Percentiles rank a stretch among this genome's conserved stretches.
phyloP scores from a whole-genome alignment of 2,888 invertebrate genomes.

The Malacosoma neustria region DNA sequence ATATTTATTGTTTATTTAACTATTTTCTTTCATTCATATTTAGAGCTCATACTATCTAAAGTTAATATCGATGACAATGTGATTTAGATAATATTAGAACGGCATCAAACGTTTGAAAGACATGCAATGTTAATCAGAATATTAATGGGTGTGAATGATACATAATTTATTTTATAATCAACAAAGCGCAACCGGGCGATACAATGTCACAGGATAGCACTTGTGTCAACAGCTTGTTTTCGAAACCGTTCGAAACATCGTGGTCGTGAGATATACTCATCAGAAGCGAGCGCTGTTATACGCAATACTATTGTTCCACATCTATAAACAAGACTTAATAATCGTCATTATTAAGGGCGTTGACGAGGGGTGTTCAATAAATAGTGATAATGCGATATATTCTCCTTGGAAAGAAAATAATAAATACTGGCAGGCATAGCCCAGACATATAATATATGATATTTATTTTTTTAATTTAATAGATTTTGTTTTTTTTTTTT shows the following conservation, averaged over 20 bases:
- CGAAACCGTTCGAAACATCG: constrained; percentile 43
- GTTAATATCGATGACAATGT: too few species aligned
- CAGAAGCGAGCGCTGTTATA: constrained; percentile 27
- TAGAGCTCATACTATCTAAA: too few species aligned
- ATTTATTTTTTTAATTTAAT: too few species aligned
- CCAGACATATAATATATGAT: too few species aligned
- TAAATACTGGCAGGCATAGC: too few species aligned
- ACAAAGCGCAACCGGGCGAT: constrained; percentile 3
- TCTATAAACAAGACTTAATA: constrained; percentile 20
- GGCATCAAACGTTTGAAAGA: neutral
- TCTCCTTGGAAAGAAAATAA: too few species aligned
- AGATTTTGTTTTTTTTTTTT: too few species aligned
- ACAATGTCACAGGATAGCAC: constrained; percentile 42
- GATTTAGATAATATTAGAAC: neutral
- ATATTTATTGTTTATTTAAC: too few species aligned
- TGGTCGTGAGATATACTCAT: constrained; percentile 20
- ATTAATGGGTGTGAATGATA: neutral
- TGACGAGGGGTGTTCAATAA: too few species aligned
- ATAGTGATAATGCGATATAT: too few species aligned
- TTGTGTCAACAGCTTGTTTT: constrained; percentile 67
- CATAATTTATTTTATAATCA: neutral
- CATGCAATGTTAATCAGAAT: neutral
- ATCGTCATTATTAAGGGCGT: constrained; percentile 1
- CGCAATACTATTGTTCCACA: constrained; percentile 40
- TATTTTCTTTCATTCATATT: too few species aligned